Conservation (phyloP, 2,113 vertebrate species). For the Holacanthus passer region DNA sequence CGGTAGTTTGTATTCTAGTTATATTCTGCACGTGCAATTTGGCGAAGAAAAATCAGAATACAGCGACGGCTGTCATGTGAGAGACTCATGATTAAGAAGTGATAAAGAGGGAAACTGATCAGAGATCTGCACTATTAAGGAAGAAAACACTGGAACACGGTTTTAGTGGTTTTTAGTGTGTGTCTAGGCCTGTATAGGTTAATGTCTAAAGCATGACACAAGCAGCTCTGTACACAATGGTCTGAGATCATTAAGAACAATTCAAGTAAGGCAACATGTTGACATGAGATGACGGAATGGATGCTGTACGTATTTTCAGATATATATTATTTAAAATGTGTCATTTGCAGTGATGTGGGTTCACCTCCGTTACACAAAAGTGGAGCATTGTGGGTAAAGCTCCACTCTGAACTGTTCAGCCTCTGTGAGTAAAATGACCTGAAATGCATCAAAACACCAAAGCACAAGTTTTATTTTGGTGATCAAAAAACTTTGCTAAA, state of each 20-base stretch:
- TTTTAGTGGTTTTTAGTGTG: constrained; percentile 49
- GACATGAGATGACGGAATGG: constrained; percentile 69
- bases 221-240: constrained; percentile 64
- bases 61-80: not conserved
- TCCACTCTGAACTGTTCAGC: constrained; percentile 7
- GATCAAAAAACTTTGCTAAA: constrained; percentile 14
- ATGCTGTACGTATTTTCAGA: constrained; percentile 10
- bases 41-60: constrained; percentile 3
- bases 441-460: constrained; percentile 15
- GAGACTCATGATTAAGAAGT: not conserved
- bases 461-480: not conserved
- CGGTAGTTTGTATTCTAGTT: constrained; percentile 3
- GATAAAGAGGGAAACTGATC: not conserved
- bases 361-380: not conserved
- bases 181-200: constrained; percentile 17
- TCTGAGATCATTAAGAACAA: constrained; percentile 60
- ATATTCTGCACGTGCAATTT: constrained; percentile 41
- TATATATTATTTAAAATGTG: constrained; percentile 28
- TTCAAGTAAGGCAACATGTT: constrained; percentile 85
- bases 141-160: constrained; percentile 37
- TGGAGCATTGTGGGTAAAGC: constrained; percentile 33
- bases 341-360: constrained; percentile 46
- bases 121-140: constrained; percentile 36
- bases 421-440: constrained; percentile 21
- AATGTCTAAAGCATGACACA: constrained; percentile 50